Percentiles rank a stretch among this genome's conserved stretches.
Evolutionary conservation across 1,140 invertebrate species (phyloP).

Genomic region (Monochamus saltuarius): DNA sequence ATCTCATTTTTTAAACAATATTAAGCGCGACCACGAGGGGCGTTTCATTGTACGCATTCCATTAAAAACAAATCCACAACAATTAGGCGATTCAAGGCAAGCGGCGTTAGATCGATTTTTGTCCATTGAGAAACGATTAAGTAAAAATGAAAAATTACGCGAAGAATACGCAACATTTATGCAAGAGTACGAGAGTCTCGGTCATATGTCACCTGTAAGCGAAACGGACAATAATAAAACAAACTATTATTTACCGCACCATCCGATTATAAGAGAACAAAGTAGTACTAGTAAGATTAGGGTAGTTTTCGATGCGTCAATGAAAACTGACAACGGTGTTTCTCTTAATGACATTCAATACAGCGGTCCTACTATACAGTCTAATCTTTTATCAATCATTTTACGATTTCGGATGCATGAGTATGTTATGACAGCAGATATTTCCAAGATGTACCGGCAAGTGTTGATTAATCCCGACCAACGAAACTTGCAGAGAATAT

Average conservation of each 20-base stretch:
- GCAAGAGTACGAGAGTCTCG: constrained; percentile 46
- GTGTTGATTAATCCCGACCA: constrained; percentile 42
- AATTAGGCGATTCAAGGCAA: constrained; percentile 33
- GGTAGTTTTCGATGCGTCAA: constrained; percentile 37
- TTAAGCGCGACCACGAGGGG: constrained; percentile 11
- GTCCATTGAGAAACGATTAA: constrained; percentile 25
- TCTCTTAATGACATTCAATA: constrained; percentile 41
- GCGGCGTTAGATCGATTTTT: constrained; percentile 30
- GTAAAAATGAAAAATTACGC: constrained; percentile 31
- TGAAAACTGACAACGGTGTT: constrained; percentile 20
- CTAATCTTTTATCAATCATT: constrained; percentile 28
- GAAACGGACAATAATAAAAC: constrained; percentile 13
- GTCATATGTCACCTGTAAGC: constrained; percentile 43
- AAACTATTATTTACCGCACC: constrained; percentile 45
- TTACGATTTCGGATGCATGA: constrained; percentile 44
- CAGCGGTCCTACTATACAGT: constrained; percentile 37
- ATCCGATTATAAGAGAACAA: constrained; percentile 43
- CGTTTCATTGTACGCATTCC: constrained; percentile 27
- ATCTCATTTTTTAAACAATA: constrained; percentile 20
- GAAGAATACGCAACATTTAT: constrained; percentile 45
- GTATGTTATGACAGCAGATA: constrained; percentile 39
- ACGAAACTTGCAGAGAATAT: constrained; percentile 48
- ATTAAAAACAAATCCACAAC: constrained; percentile 15
- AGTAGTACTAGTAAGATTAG: constrained; percentile 43
- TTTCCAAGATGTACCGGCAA: constrained; percentile 51